Conservation (phyloP, 2,113 vertebrate genomes). For the Trichomycterus rosablanca region DNA sequence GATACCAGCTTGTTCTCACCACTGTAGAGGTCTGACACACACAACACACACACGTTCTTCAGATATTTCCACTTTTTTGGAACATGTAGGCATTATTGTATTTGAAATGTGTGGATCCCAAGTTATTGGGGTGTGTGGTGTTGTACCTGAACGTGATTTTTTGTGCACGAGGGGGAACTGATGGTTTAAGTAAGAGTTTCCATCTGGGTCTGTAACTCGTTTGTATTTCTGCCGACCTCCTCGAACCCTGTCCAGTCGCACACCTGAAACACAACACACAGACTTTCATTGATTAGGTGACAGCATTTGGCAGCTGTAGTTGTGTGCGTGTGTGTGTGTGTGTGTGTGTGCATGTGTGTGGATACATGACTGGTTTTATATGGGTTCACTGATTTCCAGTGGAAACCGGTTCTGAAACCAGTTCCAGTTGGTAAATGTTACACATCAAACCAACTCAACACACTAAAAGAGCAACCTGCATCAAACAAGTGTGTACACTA, state of each 20-base stretch:
- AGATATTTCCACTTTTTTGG: too few species aligned
- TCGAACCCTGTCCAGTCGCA: constrained; percentile 92
- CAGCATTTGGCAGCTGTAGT: too few species aligned
- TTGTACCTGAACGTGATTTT: constrained; percentile 64
- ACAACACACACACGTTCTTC: neutral
- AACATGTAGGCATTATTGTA: too few species aligned
- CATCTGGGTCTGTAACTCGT: constrained; percentile 91
- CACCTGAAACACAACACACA: constrained; percentile 46
- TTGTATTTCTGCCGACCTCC: constrained; percentile 98
- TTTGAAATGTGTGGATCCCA: too few species aligned
- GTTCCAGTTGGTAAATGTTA: neutral
- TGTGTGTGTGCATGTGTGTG: neutral
- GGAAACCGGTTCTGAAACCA: neutral
- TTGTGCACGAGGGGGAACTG: constrained; percentile 80
- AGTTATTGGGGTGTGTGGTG: neutral
- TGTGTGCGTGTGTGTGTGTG: constrained; percentile 6
- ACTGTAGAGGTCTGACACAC: constrained; percentile 47
- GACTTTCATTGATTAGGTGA: too few species aligned
- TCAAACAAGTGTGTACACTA: neutral
- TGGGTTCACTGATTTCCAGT: neutral
- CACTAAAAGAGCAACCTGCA: neutral
- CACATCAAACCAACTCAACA: neutral
- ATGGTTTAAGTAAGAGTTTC: constrained; percentile 87
- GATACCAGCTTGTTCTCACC: constrained; percentile 95
- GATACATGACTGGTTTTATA: neutral